phyloP scores from a whole-genome alignment of 2,888 invertebrate genomes.

The Conomelus anceps region DNA sequence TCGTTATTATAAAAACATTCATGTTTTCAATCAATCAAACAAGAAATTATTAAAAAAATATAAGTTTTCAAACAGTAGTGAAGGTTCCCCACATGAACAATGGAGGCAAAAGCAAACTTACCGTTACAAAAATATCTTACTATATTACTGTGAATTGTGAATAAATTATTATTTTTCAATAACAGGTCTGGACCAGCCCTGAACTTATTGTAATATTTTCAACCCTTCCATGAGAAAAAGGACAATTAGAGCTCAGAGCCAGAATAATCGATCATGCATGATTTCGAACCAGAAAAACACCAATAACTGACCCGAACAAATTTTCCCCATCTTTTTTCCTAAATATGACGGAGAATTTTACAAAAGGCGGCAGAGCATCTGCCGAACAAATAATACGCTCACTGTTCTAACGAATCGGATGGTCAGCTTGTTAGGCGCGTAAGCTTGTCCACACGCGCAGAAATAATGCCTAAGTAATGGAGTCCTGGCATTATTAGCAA shows the following conservation, averaged over 20 bases:
- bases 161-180: too few species aligned
- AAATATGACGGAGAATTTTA: background rate
- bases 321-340: background rate
- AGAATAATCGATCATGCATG: background rate
- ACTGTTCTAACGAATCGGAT: background rate
- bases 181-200: background rate
- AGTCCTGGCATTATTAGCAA: background rate
- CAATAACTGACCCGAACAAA: background rate
- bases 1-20: too few species aligned
- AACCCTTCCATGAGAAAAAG: background rate
- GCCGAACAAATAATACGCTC: background rate
- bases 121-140: too few species aligned
- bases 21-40: too few species aligned
- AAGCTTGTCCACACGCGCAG: background rate
- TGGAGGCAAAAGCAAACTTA: too few species aligned
- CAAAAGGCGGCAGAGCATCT: background rate
- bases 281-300: background rate
- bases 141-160: too few species aligned
- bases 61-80: too few species aligned
- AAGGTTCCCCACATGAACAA: too few species aligned
- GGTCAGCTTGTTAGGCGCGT: background rate
- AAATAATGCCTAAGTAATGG: background rate
- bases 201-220: background rate
- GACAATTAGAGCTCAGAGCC: background rate
- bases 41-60: too few species aligned